Conservation (phyloP, 1,140 invertebrate genomes). For the Trichoplusia ni region DNA sequence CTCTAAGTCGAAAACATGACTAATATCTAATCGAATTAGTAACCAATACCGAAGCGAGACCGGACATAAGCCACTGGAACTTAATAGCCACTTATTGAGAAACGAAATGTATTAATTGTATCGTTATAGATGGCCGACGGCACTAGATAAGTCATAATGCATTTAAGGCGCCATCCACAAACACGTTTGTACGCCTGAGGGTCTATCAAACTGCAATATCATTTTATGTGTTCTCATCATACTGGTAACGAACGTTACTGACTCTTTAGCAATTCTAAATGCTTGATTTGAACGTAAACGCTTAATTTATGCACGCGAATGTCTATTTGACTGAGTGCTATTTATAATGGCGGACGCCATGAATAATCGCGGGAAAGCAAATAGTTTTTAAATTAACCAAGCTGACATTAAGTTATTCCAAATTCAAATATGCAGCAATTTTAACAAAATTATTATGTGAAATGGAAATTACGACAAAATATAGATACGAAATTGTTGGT, state of each 20-base stretch:
- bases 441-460: too few species aligned
- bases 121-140: conserved; percentile 40
- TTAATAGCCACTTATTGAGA: conserved; percentile 40
- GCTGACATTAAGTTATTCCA: too few species aligned
- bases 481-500: too few species aligned
- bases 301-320: conserved; percentile 14
- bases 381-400: conserved; percentile 9
- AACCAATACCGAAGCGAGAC: too few species aligned
- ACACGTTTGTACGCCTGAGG: conserved; percentile 44
- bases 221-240: conserved; percentile 54
- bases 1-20: too few species aligned
- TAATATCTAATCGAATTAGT: too few species aligned
- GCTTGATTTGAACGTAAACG: conserved; percentile 6
- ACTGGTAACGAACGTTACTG: conserved; percentile 45
- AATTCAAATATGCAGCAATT: neutral
- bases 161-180: conserved; percentile 48
- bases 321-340: conserved; percentile 18
- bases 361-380: conserved; percentile 7
- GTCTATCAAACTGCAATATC: conserved; percentile 61
- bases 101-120: conserved; percentile 46
- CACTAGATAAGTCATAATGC: conserved; percentile 53
- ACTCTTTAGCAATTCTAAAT: conserved; percentile 37
- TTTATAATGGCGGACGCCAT: conserved; percentile 6
- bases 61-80: too few species aligned
- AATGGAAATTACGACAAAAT: too few species aligned